Evolutionary conservation across 2,888 invertebrate genomes (phyloP), one percentile per base, ranked within the genome.

Genomic region (Catocala sponsa): DNA sequence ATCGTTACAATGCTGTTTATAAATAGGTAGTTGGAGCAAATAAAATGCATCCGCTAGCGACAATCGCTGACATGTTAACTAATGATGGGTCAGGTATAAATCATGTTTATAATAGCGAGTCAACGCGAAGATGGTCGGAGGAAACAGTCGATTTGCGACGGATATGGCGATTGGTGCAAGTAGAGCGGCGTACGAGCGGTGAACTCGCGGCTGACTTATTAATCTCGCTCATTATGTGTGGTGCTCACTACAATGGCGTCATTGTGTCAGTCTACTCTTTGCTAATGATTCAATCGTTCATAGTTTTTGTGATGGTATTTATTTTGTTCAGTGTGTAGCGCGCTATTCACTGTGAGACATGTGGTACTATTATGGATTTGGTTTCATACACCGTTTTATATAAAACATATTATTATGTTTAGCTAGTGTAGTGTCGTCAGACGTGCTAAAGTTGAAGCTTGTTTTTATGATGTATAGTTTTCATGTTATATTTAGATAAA

Each of bases 21-120:
- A 80, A 80, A 84, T 84, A 87, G 84, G 78, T 78, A 81, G 82
- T 75, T 71, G 81, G 78, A 84, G 87, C 90, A 85, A 92, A 92
- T 91, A 91, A 90, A 88, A 87, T 76, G 84, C 86, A 90, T 91
- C 91, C 91, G 91, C 80, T 79, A 65, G 71, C 83, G 86, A 91
- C 90, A 88, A 83, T 81, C 83, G 90, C 81, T 90, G 91, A 91
- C 91, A 91, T 81, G 83, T 83, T 85, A 88, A 90, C 88, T 91
- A 92, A 94, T 91, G 92, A 87, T 88, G 82, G 84, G 84, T 83
- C 93, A 93, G 92, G 92, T 93, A 94, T 94, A 93, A 93, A 93
- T 94, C 92, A 93, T 92, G 86, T 82, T 85, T 76, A 88, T 91
- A 92, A 91, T 89, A 86, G 89, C 86, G 80, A 85, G 76, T 79